Base-by-base conservation (phyloP, 2,113 vertebrate genomes). In the Tetrao urogallus region DNA sequence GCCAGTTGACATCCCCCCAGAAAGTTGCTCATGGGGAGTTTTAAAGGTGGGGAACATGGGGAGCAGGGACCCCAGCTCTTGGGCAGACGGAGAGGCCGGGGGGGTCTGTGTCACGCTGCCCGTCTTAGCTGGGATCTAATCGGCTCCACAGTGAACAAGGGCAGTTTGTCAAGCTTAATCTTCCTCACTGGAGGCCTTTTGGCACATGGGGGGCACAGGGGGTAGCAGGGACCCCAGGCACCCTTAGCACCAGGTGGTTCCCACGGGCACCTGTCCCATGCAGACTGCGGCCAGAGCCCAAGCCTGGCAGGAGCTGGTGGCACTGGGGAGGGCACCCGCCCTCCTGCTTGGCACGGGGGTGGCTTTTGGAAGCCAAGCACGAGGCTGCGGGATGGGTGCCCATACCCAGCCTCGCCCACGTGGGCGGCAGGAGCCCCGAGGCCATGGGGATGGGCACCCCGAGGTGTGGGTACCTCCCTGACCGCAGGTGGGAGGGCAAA, bases 131-230 rank as follows among this genome's bases (percentile, higher is more conserved):
- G 0, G 86, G 89, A 87, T 94, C 84, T 96, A 96, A 96, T 95
- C 96, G 0, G 93, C 94, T 89, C 84, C 25, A 20, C 25, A 14
- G 45, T 0, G 52, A 92, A 97, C 96, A 96, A 96, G 94, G 30
- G 89, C 82, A 91, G 95, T 95, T 95, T 95, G 90, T 96, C 70
- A 93, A 30, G 36, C 34, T 89, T 96, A 97, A 96, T 96, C 95
- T 66, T 30, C 38, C 81, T 3, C 5, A 6, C 38, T 7, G 4
- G 74, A 43, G 58, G 58, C 69, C 54, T 9, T 20, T 63, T 95
- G 83, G 83, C 52, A 64, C 65, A 61, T 0, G 2, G 71, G 47
- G 65, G 30, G 19, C 91, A 57, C 16, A 0, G 5, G 63, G 47
- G 50, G 25, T 67, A 38, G 57, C 0, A 1, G 1, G 11, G 34